Percentiles rank a stretch among this genome's conserved stretches.
Conservation (phyloP, 2,797 vertebrate species). For the Chaenodraco wilsoni region DNA sequence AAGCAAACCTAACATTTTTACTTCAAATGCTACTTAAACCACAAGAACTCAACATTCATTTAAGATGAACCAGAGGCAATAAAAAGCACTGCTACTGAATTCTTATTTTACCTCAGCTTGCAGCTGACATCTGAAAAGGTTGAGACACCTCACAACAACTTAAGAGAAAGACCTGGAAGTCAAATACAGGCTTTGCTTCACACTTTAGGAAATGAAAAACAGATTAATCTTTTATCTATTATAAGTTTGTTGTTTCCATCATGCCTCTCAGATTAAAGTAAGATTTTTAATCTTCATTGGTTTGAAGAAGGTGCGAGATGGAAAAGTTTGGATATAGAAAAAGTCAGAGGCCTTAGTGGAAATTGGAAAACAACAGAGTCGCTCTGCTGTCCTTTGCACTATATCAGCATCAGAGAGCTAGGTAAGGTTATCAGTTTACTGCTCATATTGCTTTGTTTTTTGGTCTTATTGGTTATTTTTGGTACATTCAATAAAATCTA, state of each 20-base stretch:
- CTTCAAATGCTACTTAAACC: conserved; percentile 22
- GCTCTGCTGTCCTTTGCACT: conserved; percentile 21
- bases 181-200: conserved; percentile 48
- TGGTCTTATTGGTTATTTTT: neutral
- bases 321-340: conserved; percentile 41
- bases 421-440: conserved; percentile 40
- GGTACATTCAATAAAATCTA: conserved; percentile 11
- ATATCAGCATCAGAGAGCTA: conserved; percentile 7
- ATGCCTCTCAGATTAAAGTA: conserved; percentile 27
- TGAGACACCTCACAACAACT: conserved; percentile 58
- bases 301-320: conserved; percentile 31
- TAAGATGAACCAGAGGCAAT: conserved; percentile 32
- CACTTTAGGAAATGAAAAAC: conserved; percentile 25
- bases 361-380: conserved; percentile 48
- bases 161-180: conserved; percentile 48
- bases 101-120: conserved; percentile 39
- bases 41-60: conserved; percentile 32
- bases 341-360: conserved; percentile 25
- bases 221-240: conserved; percentile 8
- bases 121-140: conserved; percentile 73
- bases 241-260: conserved; percentile 41
- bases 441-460: conserved; percentile 29
- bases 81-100: conserved; percentile 23
- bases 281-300: conserved; percentile 34
- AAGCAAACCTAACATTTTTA: neutral